Conservation (phyloP, 2,888 invertebrate genomes). For the Syrista parreyssii region DNA sequence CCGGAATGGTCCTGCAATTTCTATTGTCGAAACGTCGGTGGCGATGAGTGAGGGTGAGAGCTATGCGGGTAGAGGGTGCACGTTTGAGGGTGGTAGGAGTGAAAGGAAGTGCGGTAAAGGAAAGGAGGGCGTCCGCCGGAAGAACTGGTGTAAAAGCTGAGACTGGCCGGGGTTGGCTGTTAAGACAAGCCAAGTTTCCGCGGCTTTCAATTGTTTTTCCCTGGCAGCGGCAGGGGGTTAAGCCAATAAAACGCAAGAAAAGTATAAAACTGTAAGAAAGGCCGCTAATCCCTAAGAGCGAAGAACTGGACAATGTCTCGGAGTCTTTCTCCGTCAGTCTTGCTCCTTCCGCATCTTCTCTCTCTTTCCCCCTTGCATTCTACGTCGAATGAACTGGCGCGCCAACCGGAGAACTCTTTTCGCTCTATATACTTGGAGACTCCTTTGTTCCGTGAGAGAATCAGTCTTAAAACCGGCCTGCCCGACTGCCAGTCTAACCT, state of each 20-base stretch:
- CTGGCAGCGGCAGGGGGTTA: conserved; percentile 24
- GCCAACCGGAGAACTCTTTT: background rate
- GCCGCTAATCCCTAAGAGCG: conserved; percentile 39
- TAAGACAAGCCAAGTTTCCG: conserved; percentile 49
- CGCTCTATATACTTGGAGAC: background rate
- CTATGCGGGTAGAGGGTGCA: background rate
- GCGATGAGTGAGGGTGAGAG: background rate
- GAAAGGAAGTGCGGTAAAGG: conserved; percentile 17
- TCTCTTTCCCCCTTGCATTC: background rate
- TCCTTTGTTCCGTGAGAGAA: background rate
- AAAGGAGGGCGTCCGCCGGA: conserved; percentile 24
- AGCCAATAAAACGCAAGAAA: conserved; percentile 47
- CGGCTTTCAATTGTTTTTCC: conserved; percentile 50
- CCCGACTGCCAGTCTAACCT: background rate
- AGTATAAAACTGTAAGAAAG: conserved; percentile 43
- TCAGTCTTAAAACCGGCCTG: conserved; percentile 2
- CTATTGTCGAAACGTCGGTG: conserved; percentile 44
- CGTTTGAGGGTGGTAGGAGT: background rate
- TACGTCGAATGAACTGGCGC: background rate
- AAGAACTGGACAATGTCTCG: conserved; percentile 34
- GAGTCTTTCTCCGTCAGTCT: background rate
- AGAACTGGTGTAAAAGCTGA: conserved; percentile 35
- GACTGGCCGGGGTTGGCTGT: conserved; percentile 27
- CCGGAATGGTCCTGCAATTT: conserved; percentile 29
- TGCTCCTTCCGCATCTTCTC: background rate